Evolutionary conservation across 2,797 vertebrate species (phyloP).

Genomic region (Bovichtus diacanthus): DNA sequence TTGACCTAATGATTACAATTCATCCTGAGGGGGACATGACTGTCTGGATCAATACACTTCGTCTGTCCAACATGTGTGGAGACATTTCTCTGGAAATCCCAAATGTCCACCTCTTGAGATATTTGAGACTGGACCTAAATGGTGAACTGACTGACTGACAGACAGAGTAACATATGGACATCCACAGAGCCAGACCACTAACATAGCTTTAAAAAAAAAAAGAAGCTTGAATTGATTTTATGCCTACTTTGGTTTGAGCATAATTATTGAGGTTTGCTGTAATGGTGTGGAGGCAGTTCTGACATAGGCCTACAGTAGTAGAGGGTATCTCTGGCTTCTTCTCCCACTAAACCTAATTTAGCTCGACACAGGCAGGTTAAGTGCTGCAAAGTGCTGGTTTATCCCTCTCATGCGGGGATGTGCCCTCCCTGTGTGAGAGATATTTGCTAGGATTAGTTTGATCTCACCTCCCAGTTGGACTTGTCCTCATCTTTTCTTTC

Average conservation of each 20-base stretch:
- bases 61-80: not conserved
- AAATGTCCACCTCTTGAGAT: not conserved
- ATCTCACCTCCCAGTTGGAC: conserved; percentile 14
- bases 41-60: not conserved
- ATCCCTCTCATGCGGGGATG: conserved; percentile 50
- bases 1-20: too few species aligned
- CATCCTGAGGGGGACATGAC: too few species aligned
- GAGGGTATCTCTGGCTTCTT: conserved; percentile 28
- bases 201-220: not conserved
- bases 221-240: not conserved
- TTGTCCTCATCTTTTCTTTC: not conserved
- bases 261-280: not conserved
- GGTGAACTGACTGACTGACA: not conserved
- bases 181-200: not conserved
- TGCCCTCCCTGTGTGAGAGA: conserved; percentile 21
- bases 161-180: too few species aligned
- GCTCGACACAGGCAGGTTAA: conserved; percentile 47
- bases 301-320: not conserved
- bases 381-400: conserved; percentile 53
- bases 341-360: conserved; percentile 51
- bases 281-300: not conserved
- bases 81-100: not conserved
- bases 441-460: conserved; percentile 11
- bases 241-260: not conserved
- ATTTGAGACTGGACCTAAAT: not conserved